Evolutionary conservation across 1,140 invertebrate species (phyloP), one percentile per base, ranked within the genome.

Genomic region (Fopius arisanus): DNA sequence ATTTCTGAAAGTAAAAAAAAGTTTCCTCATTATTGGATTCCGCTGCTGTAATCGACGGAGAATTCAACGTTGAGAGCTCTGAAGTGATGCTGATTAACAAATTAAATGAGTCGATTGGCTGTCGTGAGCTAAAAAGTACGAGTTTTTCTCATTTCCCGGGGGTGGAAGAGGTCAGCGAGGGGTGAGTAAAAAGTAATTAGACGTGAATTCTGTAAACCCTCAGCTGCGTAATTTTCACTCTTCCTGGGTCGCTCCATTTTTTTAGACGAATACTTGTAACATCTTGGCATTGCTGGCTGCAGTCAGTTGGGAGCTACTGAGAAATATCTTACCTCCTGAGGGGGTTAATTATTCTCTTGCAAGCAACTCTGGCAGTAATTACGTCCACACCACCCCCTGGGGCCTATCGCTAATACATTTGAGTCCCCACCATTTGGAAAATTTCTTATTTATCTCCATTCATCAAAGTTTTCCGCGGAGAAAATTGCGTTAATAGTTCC

Each of bases 311-410:
- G 16, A 66, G 26, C 63, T 51, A 33, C 51, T 28, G 23, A 72
- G 37, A 67, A 73, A 73, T 73, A 73, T 73, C 43, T 48, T 37
- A 59, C 16, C 65, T 73, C 65, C 71, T 33, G 37, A 67, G 71
- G 29, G 63, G 43, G 65, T 73, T 73, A 73, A 73, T 73, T 73
- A 73, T 66, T 67, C 71, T 72, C 63, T 72, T 67, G 28, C 33
- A 73, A 54, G 10, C 31, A 72, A 48, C 43, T 67, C 41, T 67
- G 16, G 62, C 28, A 12, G 41, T 73, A 73, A 73, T 73, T 73
- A 73, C 71, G 63, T 73, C 63, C 23, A 67, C 31, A 31, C 26
- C 28, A 48, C 54, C 40, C 70, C 63, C 70, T 29, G 9, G 40
- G 26, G 62, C 40, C 66, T 26, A 73, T 31, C 67, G 29, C 28